phyloP scores from a whole-genome alignment of 2,113 vertebrate genomes.

The Vulpes ferrilata region DNA sequence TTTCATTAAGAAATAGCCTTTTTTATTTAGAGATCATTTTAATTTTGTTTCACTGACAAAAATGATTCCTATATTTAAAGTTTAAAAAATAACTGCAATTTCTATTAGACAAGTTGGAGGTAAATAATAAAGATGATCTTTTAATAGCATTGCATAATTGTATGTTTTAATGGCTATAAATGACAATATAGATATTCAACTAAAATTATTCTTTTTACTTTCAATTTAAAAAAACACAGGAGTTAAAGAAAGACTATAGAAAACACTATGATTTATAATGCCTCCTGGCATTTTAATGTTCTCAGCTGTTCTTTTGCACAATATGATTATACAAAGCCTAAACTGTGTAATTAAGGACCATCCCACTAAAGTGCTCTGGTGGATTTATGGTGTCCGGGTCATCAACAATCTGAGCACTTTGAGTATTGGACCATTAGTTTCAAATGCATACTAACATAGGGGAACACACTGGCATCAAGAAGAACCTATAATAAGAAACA shows the following conservation, averaged over 20 bases:
- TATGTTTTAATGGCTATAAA: neutral
- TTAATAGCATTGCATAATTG: neutral
- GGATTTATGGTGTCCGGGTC: conserved; percentile 71
- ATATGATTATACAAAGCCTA: conserved; percentile 71
- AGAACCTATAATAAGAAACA: conserved; percentile 20
- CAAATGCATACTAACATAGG: conserved; percentile 16
- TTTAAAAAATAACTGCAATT: neutral
- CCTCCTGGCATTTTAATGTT: conserved; percentile 52
- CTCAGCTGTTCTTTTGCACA: conserved; percentile 47
- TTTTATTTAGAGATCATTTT: conserved; percentile 5
- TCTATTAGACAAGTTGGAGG: neutral
- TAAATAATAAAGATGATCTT: neutral
- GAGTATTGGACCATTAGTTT: conserved; percentile 46
- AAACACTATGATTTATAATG: conserved; percentile 1
- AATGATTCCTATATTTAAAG: neutral
- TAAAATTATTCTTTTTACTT: conserved; percentile 43
- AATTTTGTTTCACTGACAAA: conserved; percentile 46
- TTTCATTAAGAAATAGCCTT: neutral
- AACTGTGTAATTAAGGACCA: conserved; percentile 56
- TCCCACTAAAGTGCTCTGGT: conserved; percentile 54
- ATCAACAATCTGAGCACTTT: neutral
- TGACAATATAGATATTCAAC: neutral
- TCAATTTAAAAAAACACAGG: neutral
- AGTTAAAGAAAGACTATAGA: neutral
- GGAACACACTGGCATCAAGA: neutral